Percentiles rank a stretch among this genome's conserved stretches.
Evolutionary conservation across 1,140 invertebrate species (phyloP).

Genomic region (Drosophila cardini): DNA sequence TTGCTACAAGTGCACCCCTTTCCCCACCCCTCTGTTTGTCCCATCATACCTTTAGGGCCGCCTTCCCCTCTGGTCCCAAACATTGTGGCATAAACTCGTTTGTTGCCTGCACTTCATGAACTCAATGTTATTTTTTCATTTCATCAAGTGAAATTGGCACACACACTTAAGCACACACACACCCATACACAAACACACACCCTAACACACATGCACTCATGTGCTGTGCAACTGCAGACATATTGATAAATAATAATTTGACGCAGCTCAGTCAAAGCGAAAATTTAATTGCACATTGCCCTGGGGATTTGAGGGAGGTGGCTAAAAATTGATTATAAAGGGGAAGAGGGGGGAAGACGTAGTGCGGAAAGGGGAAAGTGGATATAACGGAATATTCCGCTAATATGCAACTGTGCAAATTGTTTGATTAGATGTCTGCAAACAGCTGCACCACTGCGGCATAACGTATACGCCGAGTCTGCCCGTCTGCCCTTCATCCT

Average conservation of each 20-base stretch:
- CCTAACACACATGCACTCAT: not conserved
- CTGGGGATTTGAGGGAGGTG: not conserved
- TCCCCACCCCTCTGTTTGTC: not conserved
- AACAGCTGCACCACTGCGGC: slow-evolving; percentile 38
- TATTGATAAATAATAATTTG: slow-evolving; percentile 71
- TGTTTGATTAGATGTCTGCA: slow-evolving; percentile 62
- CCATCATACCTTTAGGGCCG: too few relatives aligned
- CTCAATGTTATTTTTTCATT: slow-evolving; percentile 67
- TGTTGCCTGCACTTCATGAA: slow-evolving; percentile 24
- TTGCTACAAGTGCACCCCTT: slow-evolving; percentile 14
- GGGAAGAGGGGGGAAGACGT: too few relatives aligned
- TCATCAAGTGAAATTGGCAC: slow-evolving; percentile 50
- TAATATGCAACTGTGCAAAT: slow-evolving; percentile 58
- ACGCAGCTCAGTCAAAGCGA: slow-evolving; percentile 48
- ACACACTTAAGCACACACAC: not conserved
- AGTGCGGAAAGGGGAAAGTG: not conserved
- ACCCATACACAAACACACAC: slow-evolving; percentile 3
- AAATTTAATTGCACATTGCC: slow-evolving; percentile 56
- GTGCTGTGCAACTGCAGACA: slow-evolving; percentile 18
- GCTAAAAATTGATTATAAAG: not conserved
- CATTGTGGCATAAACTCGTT: not conserved
- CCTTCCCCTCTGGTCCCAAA: not conserved
- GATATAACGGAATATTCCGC: slow-evolving; percentile 6
- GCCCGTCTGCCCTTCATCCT: not conserved
- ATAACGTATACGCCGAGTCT: slow-evolving; percentile 29